Percentiles rank a stretch among this genome's conserved stretches.
These are phyloP conservation scores for Thaleichthys pacificus DNA, from an alignment of 2,797 vertebrate species.

Conservation along the genomic window DNA sequence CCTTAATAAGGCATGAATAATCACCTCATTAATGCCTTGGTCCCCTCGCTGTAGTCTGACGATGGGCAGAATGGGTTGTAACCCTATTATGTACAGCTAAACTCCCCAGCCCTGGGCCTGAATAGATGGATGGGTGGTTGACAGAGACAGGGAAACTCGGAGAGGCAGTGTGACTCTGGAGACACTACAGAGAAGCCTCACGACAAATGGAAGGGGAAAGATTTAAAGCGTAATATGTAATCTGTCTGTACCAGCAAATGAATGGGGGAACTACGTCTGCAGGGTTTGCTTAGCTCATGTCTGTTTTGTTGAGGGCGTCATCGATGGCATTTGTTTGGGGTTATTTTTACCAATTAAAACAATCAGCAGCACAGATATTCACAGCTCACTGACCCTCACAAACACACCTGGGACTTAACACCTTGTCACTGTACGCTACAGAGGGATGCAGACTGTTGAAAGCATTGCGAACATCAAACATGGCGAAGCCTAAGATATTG, in stretches of 20 bases:
- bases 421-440: neutral
- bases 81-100: constrained; percentile 25
- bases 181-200: neutral
- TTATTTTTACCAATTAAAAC: constrained; percentile 18
- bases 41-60: constrained; percentile 42
- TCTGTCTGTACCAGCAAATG: neutral
- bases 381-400: constrained; percentile 10
- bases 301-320: constrained; percentile 10
- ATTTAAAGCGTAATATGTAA: neutral
- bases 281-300: too few species aligned
- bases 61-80: constrained; percentile 40
- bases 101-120: constrained; percentile 12
- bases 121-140: neutral
- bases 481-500: too few species aligned
- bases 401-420: neutral
- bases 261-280: neutral
- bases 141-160: neutral
- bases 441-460: neutral
- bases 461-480: too few species aligned
- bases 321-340: constrained; percentile 2
- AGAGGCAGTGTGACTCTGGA: neutral
- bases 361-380: constrained; percentile 1
- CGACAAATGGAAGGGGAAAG: neutral
- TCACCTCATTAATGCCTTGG: constrained; percentile 53
- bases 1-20: constrained; percentile 48